These are phyloP conservation scores for Nothoprocta perdicaria DNA, from an alignment of 2,113 vertebrate genomes.

Conservation along the genomic window DNA sequence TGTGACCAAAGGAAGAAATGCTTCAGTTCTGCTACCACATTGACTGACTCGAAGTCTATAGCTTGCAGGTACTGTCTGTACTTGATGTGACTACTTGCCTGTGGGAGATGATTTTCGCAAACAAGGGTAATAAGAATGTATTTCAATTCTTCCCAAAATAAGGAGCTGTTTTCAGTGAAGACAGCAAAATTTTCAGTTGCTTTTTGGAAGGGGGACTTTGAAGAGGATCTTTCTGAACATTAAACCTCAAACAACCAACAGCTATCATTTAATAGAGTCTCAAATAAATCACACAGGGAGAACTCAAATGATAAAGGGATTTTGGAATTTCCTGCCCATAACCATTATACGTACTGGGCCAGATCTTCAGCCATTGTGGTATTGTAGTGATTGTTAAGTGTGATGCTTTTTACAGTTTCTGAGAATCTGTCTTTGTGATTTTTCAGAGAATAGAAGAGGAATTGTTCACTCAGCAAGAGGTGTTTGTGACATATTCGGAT, in stretches of 20 bases:
- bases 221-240: constrained; percentile 5
- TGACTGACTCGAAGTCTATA: constrained; percentile 10
- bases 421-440: background rate
- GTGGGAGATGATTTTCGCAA: constrained; percentile 13
- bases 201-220: background rate
- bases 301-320: background rate
- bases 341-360: background rate
- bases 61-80: constrained; percentile 24
- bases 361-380: background rate
- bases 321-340: background rate
- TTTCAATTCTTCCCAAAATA: background rate
- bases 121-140: background rate
- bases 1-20: background rate
- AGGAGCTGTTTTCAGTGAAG: background rate
- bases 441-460: background rate
- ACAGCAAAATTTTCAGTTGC: background rate
- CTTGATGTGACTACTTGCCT: constrained; percentile 29
- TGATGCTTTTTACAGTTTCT: background rate
- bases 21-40: constrained; percentile 20
- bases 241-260: background rate
- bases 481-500: background rate
- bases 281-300: background rate
- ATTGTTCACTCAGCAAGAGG: background rate
- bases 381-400: background rate
- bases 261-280: background rate